phyloP scores from a whole-genome alignment of 2,113 vertebrate species.

The Ailurus styani region DNA sequence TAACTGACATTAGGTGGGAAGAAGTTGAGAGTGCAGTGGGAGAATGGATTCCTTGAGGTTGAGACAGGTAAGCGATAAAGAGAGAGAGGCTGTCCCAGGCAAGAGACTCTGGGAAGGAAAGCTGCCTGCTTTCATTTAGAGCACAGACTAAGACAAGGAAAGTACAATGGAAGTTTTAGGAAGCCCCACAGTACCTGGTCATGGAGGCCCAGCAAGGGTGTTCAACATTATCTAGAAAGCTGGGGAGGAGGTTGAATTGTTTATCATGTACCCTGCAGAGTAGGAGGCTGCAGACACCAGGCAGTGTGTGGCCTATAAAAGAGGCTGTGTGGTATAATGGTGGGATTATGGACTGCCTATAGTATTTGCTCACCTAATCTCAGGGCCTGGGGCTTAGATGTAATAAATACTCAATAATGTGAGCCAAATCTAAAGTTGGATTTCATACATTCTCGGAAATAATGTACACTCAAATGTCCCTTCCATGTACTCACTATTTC shows the following conservation, averaged over 20 bases:
- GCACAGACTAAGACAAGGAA: background rate
- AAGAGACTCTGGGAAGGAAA: too few relatives aligned
- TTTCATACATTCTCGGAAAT: background rate
- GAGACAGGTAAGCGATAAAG: background rate
- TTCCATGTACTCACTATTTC: background rate
- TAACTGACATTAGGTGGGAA: background rate
- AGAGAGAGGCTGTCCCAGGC: background rate
- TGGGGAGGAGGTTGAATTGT: too few relatives aligned
- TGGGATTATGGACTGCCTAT: background rate
- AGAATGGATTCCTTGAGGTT: background rate
- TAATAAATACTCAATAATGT: background rate
- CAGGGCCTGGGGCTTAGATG: background rate
- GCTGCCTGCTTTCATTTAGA: background rate
- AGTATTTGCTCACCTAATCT: background rate
- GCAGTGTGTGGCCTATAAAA: background rate
- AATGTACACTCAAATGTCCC: background rate
- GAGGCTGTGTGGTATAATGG: background rate
- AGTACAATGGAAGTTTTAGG: background rate
- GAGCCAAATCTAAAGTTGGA: background rate
- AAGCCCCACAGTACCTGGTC: background rate
- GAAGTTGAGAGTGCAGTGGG: background rate
- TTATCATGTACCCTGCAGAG: background rate
- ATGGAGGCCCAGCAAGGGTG: background rate
- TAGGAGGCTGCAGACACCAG: background rate
- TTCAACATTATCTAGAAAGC: background rate